Percentiles rank a stretch among this genome's conserved stretches.
Conservation (phyloP, 2,888 invertebrate genomes). For the Gymnosoma rotundatum region DNA sequence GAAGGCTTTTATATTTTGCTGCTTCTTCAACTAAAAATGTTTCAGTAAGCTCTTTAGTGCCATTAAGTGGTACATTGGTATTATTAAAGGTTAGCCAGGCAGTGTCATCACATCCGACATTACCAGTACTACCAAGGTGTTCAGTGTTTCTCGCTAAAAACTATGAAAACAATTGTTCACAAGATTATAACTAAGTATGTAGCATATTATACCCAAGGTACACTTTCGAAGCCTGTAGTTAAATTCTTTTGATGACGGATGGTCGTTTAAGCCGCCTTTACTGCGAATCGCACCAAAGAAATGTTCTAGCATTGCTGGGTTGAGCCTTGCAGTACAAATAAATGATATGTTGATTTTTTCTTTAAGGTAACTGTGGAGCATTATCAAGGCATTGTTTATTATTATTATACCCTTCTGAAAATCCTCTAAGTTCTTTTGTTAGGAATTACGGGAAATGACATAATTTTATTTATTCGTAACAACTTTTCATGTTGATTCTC, state of each 20-base stretch:
- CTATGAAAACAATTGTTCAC: neutral
- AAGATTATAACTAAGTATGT: too few species aligned
- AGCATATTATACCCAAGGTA: neutral
- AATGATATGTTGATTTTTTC: neutral
- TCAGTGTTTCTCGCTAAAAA: neutral
- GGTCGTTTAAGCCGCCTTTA: slow-evolving; percentile 1
- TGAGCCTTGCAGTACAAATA: neutral
- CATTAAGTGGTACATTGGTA: neutral
- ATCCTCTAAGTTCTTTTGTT: neutral
- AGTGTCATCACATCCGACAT: neutral
- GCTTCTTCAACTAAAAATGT: too few species aligned
- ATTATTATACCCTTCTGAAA: neutral
- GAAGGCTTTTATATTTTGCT: too few species aligned
- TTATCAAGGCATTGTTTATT: fast-evolving
- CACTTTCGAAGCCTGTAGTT: too few species aligned
- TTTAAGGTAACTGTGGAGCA: neutral
- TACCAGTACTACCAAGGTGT: neutral
- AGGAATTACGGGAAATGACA: neutral
- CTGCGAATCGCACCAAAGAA: too few species aligned
- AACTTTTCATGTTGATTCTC: too few species aligned
- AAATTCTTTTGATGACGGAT: neutral
- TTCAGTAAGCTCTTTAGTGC: too few species aligned
- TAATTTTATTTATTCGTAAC: neutral
- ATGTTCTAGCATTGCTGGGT: neutral
- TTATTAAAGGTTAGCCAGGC: neutral